Conservation (phyloP, 2,113 vertebrate genomes). For the Willisornis vidua region DNA sequence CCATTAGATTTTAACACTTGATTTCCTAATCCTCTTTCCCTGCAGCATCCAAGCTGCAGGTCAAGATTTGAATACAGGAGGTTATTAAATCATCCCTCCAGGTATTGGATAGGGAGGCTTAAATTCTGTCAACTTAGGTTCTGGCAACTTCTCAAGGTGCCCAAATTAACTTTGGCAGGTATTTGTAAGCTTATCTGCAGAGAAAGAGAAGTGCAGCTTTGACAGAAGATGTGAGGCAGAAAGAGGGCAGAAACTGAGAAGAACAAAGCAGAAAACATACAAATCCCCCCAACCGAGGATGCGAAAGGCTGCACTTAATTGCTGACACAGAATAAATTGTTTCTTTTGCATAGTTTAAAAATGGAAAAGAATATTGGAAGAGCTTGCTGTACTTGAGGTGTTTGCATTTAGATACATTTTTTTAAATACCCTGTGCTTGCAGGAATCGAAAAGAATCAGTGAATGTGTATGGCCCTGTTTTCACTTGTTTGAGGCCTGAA, state of each 20-base stretch:
- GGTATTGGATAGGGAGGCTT: neutral
- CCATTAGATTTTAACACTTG: neutral
- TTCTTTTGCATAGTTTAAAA: neutral
- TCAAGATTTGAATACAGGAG: neutral
- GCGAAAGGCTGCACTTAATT: neutral
- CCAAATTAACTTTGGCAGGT: neutral
- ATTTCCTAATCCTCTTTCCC: neutral
- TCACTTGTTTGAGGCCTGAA: slow-evolving; percentile 24
- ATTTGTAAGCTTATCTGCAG: neutral
- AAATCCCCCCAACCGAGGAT: neutral
- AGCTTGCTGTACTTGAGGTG: neutral
- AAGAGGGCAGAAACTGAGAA: neutral
- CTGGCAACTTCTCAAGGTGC: neutral
- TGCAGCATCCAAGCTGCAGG: neutral
- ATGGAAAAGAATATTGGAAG: neutral
- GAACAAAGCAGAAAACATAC: neutral
- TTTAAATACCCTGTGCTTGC: neutral
- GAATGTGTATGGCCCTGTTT: neutral
- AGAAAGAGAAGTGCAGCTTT: neutral
- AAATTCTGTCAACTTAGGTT: neutral
- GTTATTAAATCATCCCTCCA: slow-evolving; percentile 1
- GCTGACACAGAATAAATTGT: neutral
- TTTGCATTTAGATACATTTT: neutral
- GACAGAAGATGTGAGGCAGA: neutral
- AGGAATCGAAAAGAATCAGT: neutral